Evolutionary conservation across 1,140 invertebrate species (phyloP).

Genomic region (Chionoecetes opilio): DNA sequence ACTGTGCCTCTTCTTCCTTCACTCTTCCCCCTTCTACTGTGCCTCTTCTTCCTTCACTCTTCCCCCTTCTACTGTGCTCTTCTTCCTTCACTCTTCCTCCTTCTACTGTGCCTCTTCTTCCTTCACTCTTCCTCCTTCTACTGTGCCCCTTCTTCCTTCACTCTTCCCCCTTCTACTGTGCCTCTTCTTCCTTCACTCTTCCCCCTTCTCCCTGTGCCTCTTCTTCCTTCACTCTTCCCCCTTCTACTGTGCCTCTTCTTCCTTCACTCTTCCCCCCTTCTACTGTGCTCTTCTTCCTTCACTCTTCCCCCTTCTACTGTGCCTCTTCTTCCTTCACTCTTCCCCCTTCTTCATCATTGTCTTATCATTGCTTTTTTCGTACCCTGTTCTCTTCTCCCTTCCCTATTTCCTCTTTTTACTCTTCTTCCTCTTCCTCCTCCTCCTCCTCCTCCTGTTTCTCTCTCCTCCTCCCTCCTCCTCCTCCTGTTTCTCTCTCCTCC

Average conservation of each 20-base stretch:
- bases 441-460: neutral
- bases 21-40: no score
- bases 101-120: no score
- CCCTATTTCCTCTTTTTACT: neutral
- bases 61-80: neutral
- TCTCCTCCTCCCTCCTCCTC: no score
- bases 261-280: no score
- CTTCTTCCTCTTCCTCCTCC: neutral
- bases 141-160: neutral
- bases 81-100: neutral
- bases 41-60: no score
- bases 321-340: neutral
- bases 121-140: neutral
- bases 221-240: no score
- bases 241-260: neutral
- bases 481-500: no score
- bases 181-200: neutral
- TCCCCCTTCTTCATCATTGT: no score
- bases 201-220: no score
- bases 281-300: neutral
- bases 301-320: neutral
- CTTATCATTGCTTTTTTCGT: neutral
- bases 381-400: neutral
- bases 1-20: no score
- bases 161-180: neutral